Conservation (phyloP, 2,888 invertebrate genomes). For the Athalia circularis region DNA sequence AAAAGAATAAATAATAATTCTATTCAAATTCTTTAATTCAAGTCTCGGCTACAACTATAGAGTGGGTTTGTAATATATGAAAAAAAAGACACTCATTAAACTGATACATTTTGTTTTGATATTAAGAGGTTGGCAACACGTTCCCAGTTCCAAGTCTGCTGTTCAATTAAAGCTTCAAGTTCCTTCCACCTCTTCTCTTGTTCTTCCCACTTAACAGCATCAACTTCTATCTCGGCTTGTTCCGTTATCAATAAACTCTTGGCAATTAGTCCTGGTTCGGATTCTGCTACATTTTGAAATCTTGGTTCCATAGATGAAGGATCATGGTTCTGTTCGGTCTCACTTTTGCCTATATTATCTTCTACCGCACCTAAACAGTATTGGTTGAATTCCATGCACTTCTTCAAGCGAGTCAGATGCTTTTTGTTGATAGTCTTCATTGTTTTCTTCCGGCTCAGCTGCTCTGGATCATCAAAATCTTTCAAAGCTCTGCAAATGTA, state of each 20-base stretch:
- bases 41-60: neutral
- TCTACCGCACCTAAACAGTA: constrained; percentile 22
- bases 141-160: constrained; percentile 41
- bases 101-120: constrained; percentile 11
- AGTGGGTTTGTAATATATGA: neutral
- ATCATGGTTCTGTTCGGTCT: constrained; percentile 12
- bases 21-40: neutral
- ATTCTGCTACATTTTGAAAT: constrained; percentile 4
- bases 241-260: constrained; percentile 33
- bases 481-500: constrained; percentile 28
- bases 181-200: constrained; percentile 35
- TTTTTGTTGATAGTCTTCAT: neutral
- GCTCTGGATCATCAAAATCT: neutral
- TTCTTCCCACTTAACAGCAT: constrained; percentile 15
- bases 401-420: constrained; percentile 5
- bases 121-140: constrained; percentile 14
- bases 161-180: constrained; percentile 32
- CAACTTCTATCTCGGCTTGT: constrained; percentile 34
- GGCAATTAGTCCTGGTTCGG: constrained; percentile 36
- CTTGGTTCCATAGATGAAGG: neutral
- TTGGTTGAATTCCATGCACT: constrained; percentile 1
- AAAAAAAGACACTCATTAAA: neutral
- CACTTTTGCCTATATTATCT: neutral
- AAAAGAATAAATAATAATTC: constrained; percentile 1
- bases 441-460: neutral